Evolutionary conservation across 2,797 vertebrate species (phyloP).

Genomic region (Catostomus latipinnis): DNA sequence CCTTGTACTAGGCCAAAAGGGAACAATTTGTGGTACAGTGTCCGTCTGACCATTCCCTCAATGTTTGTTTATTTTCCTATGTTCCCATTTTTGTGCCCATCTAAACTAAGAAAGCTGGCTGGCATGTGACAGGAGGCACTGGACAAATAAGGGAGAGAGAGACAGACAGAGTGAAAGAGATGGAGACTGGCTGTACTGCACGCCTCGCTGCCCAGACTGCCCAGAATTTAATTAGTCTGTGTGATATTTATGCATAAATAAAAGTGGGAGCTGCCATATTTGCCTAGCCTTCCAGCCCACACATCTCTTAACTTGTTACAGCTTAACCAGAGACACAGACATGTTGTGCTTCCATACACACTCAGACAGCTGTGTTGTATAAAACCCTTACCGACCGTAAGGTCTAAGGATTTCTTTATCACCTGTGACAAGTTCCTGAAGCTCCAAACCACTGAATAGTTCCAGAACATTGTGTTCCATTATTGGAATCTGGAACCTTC

Average conservation of each 20-base stretch:
- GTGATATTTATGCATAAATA: slow-evolving; percentile 55
- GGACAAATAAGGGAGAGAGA: slow-evolving; percentile 18
- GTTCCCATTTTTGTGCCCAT: slow-evolving; percentile 35
- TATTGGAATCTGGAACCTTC: not conserved
- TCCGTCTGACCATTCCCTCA: not conserved
- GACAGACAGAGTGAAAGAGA: slow-evolving; percentile 19
- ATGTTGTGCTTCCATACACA: not conserved
- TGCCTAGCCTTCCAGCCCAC: slow-evolving; percentile 33
- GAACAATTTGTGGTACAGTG: slow-evolving; percentile 5
- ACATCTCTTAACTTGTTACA: slow-evolving; percentile 2
- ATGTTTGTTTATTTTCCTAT: slow-evolving; percentile 1
- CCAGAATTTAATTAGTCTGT: slow-evolving; percentile 46
- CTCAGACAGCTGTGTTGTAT: not conserved
- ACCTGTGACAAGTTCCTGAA: not conserved
- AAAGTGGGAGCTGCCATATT: slow-evolving; percentile 42
- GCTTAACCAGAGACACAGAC: not conserved
- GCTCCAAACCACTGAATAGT: not conserved
- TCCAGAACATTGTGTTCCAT: not conserved
- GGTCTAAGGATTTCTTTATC: not conserved
- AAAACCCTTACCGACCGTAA: slow-evolving; percentile 1
- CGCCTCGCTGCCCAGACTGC: slow-evolving; percentile 43
- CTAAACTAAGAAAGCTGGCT: slow-evolving; percentile 12
- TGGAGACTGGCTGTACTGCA: slow-evolving; percentile 29
- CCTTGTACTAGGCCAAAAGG: not conserved
- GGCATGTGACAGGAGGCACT: slow-evolving; percentile 47